phyloP scores from a whole-genome alignment of 1,140 invertebrate species.

The Polypedilum vanderplanki region DNA sequence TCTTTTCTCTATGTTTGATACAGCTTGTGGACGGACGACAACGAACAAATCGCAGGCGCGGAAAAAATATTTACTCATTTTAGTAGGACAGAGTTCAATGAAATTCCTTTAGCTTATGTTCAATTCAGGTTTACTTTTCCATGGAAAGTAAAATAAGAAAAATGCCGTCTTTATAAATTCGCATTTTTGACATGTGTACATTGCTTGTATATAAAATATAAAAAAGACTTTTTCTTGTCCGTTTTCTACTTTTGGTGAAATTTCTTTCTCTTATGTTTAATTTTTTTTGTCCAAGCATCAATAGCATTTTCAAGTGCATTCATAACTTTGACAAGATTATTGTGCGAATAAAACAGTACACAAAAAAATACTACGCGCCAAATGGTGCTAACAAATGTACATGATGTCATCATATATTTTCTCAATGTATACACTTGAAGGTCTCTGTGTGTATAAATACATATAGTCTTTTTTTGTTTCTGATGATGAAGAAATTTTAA shows the following conservation, averaged over 20 bases:
- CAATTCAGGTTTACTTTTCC: conserved; percentile 20
- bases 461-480: too few relatives aligned
- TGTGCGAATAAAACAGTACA: neutral
- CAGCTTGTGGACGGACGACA: neutral
- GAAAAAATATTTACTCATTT: neutral
- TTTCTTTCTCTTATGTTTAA: conserved; percentile 15
- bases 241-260: conserved; percentile 23
- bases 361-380: neutral
- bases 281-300: conserved; percentile 1
- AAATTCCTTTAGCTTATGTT: conserved; percentile 7
- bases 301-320: neutral
- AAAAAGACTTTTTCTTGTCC: neutral
- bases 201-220: neutral
- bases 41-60: neutral
- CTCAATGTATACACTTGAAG: neutral
- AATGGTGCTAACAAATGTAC: neutral
- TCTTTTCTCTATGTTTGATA: conserved; percentile 5
- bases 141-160: conserved; percentile 25
- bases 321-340: conserved; percentile 7
- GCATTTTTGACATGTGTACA: conserved; percentile 15
- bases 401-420: conserved; percentile 13
- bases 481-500: conserved; percentile 2
- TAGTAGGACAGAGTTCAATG: conserved; percentile 26
- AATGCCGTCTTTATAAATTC: conserved; percentile 18
- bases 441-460: neutral